Conservation (phyloP, 1,140 invertebrate genomes). For the Procambarus virginalis region DNA sequence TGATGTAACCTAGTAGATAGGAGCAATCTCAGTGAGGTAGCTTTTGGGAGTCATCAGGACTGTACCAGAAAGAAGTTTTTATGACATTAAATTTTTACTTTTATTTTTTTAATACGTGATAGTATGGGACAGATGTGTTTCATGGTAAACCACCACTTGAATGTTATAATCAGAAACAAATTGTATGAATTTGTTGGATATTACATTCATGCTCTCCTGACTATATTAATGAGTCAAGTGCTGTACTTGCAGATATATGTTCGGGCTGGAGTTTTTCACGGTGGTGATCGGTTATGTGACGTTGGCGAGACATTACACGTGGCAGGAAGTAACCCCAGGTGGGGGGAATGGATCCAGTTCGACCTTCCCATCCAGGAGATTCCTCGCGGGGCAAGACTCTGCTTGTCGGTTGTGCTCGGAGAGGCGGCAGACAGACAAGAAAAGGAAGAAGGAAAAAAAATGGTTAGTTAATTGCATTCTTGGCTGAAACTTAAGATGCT, state of each 20-base stretch:
- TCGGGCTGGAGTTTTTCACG: slow-evolving; percentile 78
- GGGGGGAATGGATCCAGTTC: slow-evolving; percentile 59
- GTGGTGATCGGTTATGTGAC: slow-evolving; percentile 77
- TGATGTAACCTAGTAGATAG: too few species aligned
- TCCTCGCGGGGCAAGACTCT: slow-evolving; percentile 23
- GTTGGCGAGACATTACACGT: slow-evolving; percentile 73
- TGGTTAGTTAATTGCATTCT: background rate
- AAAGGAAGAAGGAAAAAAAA: slow-evolving; percentile 17
- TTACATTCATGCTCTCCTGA: background rate
- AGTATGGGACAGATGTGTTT: too few species aligned
- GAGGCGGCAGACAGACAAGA: slow-evolving; percentile 14
- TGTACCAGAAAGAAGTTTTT: too few species aligned
- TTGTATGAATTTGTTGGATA: too few species aligned
- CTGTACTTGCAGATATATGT: slow-evolving; percentile 76
- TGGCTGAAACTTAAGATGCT: background rate
- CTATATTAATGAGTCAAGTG: background rate
- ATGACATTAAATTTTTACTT: too few species aligned
- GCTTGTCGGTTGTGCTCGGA: slow-evolving; percentile 31
- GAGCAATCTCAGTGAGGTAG: too few species aligned
- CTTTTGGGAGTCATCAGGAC: too few species aligned
- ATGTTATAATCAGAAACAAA: too few species aligned
- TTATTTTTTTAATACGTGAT: too few species aligned
- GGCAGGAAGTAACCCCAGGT: slow-evolving; percentile 8
- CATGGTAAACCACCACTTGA: too few species aligned
- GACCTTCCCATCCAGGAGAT: slow-evolving; percentile 60